phyloP scores from a whole-genome alignment of 2,113 vertebrate species.

The Hypanus sabinus region DNA sequence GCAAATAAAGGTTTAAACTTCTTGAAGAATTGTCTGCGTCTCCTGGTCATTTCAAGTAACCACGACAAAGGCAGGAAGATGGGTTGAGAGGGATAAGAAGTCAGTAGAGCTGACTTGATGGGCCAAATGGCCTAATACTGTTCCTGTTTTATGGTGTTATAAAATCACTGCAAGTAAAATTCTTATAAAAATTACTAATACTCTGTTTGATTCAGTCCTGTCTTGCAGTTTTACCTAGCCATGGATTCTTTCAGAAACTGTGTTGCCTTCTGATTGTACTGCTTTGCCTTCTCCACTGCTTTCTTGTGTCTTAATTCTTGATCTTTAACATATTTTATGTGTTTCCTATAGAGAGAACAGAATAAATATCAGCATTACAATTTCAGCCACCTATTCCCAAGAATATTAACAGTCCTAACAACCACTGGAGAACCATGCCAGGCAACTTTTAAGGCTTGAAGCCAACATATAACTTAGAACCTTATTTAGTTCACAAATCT shows the following conservation, averaged over 20 bases:
- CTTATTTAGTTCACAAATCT: background rate
- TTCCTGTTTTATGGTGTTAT: no score
- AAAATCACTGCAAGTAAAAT: background rate
- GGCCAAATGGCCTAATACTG: no score
- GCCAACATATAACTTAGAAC: background rate
- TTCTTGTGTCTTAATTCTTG: slow-evolving; percentile 50
- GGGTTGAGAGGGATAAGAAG: no score
- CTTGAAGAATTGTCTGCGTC: no score
- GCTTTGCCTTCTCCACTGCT: slow-evolving; percentile 53
- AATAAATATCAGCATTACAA: background rate
- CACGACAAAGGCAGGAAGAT: no score
- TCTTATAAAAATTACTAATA: no score
- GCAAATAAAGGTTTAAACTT: no score
- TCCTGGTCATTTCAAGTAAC: no score
- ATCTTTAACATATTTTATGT: slow-evolving; percentile 46
- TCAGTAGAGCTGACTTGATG: no score
- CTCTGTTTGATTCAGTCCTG: no score
- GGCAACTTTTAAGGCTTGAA: background rate
- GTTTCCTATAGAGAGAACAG: slow-evolving; percentile 52
- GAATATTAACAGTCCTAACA: background rate
- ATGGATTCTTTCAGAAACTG: slow-evolving; percentile 69
- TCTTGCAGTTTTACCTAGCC: slow-evolving; percentile 58
- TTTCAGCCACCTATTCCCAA: background rate
- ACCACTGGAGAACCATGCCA: background rate
- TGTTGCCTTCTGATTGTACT: slow-evolving; percentile 54